These are phyloP conservation scores for Cecidostiba fungosa DNA, from an alignment of 2,888 invertebrate species.

Conservation along the genomic window DNA sequence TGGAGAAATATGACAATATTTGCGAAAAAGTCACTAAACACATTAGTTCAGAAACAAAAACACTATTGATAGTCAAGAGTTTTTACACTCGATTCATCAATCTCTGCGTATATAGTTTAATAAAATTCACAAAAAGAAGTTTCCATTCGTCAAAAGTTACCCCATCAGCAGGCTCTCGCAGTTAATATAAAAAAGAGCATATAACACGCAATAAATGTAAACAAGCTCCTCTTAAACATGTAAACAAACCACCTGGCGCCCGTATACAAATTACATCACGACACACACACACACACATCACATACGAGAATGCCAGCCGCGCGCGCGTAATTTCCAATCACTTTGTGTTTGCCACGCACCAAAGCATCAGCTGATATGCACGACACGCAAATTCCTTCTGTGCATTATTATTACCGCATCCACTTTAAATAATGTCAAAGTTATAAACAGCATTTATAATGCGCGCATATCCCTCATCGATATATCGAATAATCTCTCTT, in stretches of 20 bases:
- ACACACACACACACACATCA: neutral
- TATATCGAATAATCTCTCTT: neutral
- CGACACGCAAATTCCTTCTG: neutral
- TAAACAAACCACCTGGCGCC: neutral
- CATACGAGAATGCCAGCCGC: neutral
- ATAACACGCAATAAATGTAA: neutral
- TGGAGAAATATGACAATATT: no score
- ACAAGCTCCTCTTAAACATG: neutral
- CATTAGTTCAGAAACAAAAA: no score
- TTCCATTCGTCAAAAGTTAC: no score
- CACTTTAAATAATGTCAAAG: constrained; percentile 18
- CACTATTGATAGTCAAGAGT: no score
- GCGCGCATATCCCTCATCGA: neutral
- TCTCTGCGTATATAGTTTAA: no score
- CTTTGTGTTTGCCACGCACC: neutral
- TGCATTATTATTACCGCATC: neutral
- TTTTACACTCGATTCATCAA: no score
- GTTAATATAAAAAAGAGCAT: neutral
- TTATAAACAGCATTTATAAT: neutral
- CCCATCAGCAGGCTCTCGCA: no score
- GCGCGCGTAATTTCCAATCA: neutral
- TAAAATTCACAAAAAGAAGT: no score
- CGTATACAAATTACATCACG: neutral
- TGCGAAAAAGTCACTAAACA: no score
- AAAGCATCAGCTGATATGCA: neutral